Conservation (phyloP, 2,797 vertebrate genomes). For the Halcyon badia region DNA sequence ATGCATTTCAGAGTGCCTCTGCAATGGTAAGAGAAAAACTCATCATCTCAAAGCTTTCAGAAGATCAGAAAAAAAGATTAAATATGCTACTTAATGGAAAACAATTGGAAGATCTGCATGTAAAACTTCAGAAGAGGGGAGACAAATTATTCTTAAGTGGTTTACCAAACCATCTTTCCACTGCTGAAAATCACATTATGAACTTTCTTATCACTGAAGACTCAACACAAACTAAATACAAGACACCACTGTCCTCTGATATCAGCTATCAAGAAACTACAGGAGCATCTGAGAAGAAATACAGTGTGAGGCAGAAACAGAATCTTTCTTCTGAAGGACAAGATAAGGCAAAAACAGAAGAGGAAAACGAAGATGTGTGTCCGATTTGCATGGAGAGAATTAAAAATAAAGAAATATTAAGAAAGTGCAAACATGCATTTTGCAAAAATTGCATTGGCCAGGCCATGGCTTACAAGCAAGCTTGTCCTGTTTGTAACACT, state of each 20-base stretch:
- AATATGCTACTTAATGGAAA: background rate
- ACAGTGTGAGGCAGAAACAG: background rate
- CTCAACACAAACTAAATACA: background rate
- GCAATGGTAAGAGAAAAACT: constrained; percentile 23
- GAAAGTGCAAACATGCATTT: constrained; percentile 80
- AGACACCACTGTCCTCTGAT: background rate
- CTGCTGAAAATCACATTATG: constrained; percentile 14
- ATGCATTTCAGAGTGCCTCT: constrained; percentile 44
- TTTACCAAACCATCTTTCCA: constrained; percentile 25
- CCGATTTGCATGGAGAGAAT: constrained; percentile 73
- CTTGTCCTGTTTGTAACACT: constrained; percentile 74
- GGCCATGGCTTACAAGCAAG: constrained; percentile 57
- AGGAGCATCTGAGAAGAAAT: background rate
- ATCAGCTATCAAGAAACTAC: background rate
- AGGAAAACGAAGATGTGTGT: constrained; percentile 32
- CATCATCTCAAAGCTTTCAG: constrained; percentile 1
- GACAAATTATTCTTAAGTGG: constrained; percentile 12
- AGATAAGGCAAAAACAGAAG: background rate
- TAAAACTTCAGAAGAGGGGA: background rate
- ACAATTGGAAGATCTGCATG: background rate
- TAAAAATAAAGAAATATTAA: constrained; percentile 43
- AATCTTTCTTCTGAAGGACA: background rate
- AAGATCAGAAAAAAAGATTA: background rate
- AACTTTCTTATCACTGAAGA: background rate
- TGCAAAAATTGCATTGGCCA: constrained; percentile 62